Conservation (phyloP, 2,888 invertebrate species). For the Pedicia rivosa region DNA sequence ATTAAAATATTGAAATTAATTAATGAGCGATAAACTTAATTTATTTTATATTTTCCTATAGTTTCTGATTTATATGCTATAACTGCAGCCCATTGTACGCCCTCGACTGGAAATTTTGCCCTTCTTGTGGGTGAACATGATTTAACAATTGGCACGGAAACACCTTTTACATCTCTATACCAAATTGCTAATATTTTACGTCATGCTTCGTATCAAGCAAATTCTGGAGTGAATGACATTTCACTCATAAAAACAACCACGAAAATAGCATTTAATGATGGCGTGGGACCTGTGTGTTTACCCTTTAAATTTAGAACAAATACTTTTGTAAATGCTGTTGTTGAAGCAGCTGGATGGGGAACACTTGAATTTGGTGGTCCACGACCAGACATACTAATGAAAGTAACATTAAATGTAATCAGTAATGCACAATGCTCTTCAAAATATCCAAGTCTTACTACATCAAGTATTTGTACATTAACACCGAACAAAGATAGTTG, state of each 20-base stretch:
- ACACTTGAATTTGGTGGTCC: slow-evolving; percentile 32
- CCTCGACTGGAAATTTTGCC: background rate
- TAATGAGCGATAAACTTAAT: too few relatives aligned
- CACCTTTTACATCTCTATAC: slow-evolving; percentile 9
- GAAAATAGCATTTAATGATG: slow-evolving; percentile 8
- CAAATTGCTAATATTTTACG: slow-evolving; percentile 4
- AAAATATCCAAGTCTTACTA: slow-evolving; percentile 14
- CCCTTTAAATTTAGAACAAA: slow-evolving; percentile 8
- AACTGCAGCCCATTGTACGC: slow-evolving; percentile 11
- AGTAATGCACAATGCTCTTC: slow-evolving; percentile 24
- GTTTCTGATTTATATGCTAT: slow-evolving; percentile 7
- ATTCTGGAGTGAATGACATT: slow-evolving; percentile 9
- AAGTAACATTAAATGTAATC: slow-evolving; percentile 31
- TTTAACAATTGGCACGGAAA: slow-evolving; percentile 7
- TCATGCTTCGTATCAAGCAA: slow-evolving; percentile 6
- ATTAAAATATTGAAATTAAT: background rate
- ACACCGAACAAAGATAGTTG: slow-evolving; percentile 32
- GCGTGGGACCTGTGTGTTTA: slow-evolving; percentile 11
- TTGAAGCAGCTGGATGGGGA: slow-evolving; percentile 35
- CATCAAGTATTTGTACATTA: slow-evolving; percentile 28
- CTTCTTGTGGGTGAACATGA: slow-evolving; percentile 9
- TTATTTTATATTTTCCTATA: background rate
- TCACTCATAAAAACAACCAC: slow-evolving; percentile 8
- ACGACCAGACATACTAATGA: slow-evolving; percentile 32
- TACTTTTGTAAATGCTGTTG: slow-evolving; percentile 15